Percentiles rank a stretch among this genome's conserved stretches.
Evolutionary conservation across 2,797 vertebrate species (phyloP).

Genomic region (Eulemur mongoz): DNA sequence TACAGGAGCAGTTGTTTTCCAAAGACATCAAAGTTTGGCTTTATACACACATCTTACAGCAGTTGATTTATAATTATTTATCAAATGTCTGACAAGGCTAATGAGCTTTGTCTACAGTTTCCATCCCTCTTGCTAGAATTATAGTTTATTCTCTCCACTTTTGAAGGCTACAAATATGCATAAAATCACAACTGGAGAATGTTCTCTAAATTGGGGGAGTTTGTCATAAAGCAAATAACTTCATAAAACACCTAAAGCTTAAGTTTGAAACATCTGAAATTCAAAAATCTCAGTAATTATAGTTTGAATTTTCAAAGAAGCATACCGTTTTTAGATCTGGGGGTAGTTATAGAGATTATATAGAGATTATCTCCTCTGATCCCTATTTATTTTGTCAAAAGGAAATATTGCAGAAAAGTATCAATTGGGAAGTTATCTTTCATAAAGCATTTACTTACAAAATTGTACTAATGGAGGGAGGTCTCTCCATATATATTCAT

Average conservation of each 20-base stretch:
- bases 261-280: constrained; percentile 39
- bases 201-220: constrained; percentile 16
- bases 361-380: background rate
- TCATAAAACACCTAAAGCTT: constrained; percentile 34
- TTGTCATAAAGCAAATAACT: constrained; percentile 43
- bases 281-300: constrained; percentile 4
- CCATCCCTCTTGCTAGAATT: constrained; percentile 35
- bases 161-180: constrained; percentile 20
- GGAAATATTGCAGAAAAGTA: constrained; percentile 5
- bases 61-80: constrained; percentile 73
- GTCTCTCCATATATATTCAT: background rate
- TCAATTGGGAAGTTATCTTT: background rate
- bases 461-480: background rate
- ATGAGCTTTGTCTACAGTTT: constrained; percentile 66
- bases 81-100: constrained; percentile 64
- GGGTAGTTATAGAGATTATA: background rate
- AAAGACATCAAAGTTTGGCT: constrained; percentile 72
- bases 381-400: constrained; percentile 46
- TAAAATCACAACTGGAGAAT: constrained; percentile 31
- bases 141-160: constrained; percentile 32
- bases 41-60: constrained; percentile 59
- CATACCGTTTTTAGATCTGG: constrained; percentile 1
- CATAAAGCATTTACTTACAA: constrained; percentile 17
- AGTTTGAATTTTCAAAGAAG: constrained; percentile 43
- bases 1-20: constrained; percentile 67